A percentile compares a stretch with the other conserved stretches of the same genome.
Evolutionary conservation across 2,888 invertebrate species (phyloP).

Genomic region (Acanthoscelides obtectus): DNA sequence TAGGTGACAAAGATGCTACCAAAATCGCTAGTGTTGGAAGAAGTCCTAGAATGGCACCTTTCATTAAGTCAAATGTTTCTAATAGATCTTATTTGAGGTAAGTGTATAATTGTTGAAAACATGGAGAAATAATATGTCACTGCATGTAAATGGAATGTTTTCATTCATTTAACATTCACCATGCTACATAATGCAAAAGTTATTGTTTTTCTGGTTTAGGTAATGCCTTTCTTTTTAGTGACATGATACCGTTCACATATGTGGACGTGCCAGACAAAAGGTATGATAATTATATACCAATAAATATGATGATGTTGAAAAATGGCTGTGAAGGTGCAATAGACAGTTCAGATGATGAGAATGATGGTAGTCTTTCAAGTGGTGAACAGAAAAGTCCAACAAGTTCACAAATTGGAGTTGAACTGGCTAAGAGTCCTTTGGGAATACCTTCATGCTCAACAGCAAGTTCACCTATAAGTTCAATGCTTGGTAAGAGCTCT

Average conservation of each 20-base stretch:
- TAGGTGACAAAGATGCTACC: neutral
- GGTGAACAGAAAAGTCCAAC: neutral
- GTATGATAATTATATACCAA: neutral
- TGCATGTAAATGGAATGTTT: no score
- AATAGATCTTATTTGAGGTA: neutral
- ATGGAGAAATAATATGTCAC: no score
- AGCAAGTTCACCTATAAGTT: neutral
- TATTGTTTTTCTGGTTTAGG: no score
- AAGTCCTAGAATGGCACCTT: neutral
- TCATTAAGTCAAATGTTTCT: neutral
- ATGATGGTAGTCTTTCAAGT: neutral
- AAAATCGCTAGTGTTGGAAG: neutral
- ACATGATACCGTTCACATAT: neutral
- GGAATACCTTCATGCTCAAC: neutral
- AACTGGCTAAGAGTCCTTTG: neutral
- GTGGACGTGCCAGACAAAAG: neutral
- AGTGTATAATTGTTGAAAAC: no score
- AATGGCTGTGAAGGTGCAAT: neutral
- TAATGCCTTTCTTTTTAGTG: neutral
- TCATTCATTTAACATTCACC: no score
- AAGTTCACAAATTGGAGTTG: no score
- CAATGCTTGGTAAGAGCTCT: neutral
- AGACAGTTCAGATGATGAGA: neutral
- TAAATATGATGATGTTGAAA: neutral
- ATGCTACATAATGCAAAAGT: neutral